A percentile compares a stretch with the other conserved stretches of the same genome.
phyloP scores from a whole-genome alignment of 2,797 vertebrate genomes.

The Vireo griseus region DNA sequence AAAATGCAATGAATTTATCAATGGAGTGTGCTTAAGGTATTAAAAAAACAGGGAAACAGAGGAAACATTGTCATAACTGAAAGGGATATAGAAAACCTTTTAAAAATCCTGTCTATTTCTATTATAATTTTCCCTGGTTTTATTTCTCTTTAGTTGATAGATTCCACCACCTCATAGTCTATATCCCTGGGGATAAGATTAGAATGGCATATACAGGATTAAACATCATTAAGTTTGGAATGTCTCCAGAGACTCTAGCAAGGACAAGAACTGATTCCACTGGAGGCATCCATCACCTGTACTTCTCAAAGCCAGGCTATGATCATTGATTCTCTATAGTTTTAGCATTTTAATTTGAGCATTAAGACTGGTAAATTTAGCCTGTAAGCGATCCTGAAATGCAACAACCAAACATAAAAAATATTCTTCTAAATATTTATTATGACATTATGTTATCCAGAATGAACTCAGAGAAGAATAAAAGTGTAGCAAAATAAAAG shows the following conservation, averaged over 20 bases:
- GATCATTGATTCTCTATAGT: background rate
- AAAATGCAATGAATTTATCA: background rate
- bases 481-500: background rate
- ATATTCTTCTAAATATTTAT: background rate
- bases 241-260: background rate
- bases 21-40: background rate
- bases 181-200: background rate
- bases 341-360: background rate
- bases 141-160: background rate
- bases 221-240: background rate
- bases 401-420: background rate
- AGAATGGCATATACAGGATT: background rate
- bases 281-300: background rate
- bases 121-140: background rate
- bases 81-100: background rate
- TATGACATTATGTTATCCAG: background rate
- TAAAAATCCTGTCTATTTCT: background rate
- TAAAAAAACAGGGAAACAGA: background rate
- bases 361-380: background rate
- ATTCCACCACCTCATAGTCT: background rate
- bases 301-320: background rate
- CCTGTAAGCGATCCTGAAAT: background rate
- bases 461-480: background rate
- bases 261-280: background rate
- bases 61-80: background rate